These are phyloP conservation scores for Agrochola litura DNA, from an alignment of 2,888 invertebrate species.

Conservation along the genomic window DNA sequence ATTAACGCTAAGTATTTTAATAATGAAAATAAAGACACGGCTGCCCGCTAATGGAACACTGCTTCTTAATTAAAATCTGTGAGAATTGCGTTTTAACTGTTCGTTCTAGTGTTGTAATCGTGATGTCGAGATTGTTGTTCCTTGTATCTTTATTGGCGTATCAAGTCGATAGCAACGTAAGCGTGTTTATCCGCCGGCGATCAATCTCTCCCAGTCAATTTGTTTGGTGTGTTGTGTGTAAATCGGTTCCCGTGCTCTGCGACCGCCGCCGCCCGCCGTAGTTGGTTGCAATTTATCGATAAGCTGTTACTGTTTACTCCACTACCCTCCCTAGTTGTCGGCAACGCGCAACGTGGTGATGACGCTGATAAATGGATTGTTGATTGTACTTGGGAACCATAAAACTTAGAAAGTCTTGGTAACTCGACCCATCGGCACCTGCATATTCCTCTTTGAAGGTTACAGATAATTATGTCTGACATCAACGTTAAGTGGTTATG, in stretches of 20 bases:
- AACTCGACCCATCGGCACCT: conserved; percentile 35
- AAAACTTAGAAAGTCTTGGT: conserved; percentile 40
- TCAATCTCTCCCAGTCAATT: conserved; percentile 66
- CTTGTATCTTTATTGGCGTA: conserved; percentile 58
- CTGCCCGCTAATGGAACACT: conserved; percentile 55
- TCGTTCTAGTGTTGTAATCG: conserved; percentile 65
- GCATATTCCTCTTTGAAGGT: conserved; percentile 39
- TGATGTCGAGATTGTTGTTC: conserved; percentile 55
- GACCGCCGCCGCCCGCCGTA: conserved; percentile 53
- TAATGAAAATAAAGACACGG: conserved; percentile 68
- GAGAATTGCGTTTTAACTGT: conserved; percentile 69
- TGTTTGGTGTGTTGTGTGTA: conserved; percentile 64
- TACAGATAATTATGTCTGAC: conserved; percentile 49
- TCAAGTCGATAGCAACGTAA: conserved; percentile 56
- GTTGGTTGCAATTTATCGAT: conserved; percentile 71
- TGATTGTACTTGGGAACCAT: conserved; percentile 55
- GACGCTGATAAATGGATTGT: conserved; percentile 75
- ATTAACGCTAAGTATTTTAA: conserved; percentile 70
- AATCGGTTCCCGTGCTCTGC: conserved; percentile 66
- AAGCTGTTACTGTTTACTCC: conserved; percentile 68
- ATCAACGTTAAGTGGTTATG: conserved; percentile 54
- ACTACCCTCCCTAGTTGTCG: conserved; percentile 62
- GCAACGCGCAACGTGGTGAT: conserved; percentile 69
- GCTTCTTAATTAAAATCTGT: conserved; percentile 78
- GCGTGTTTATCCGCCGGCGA: conserved; percentile 58